Percentiles rank a stretch among this genome's conserved stretches.
These are phyloP conservation scores for Hyles lineata DNA, from an alignment of 2,888 invertebrate species.

Conservation along the genomic window DNA sequence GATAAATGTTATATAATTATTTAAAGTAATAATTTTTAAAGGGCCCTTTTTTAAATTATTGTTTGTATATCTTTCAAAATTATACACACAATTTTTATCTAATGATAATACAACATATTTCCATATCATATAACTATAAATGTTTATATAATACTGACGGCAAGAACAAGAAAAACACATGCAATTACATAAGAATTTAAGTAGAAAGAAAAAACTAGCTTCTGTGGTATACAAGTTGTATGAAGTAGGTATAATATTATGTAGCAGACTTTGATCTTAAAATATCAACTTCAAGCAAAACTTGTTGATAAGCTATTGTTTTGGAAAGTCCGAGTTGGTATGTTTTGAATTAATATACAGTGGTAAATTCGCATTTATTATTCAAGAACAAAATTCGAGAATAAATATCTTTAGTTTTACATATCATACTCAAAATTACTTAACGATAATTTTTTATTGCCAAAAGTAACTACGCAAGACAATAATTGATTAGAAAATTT, in stretches of 20 bases:
- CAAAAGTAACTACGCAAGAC: too few species aligned
- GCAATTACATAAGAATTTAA: background rate
- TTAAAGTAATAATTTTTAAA: background rate
- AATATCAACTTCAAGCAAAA: background rate
- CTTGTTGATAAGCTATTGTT: slow-evolving; percentile 6
- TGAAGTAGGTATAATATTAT: background rate
- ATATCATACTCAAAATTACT: background rate
- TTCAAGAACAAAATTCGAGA: background rate
- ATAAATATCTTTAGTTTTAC: background rate
- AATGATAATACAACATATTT: too few species aligned
- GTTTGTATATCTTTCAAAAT: too few species aligned
- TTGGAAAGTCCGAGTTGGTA: background rate
- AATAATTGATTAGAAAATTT: too few species aligned
- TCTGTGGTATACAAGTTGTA: too few species aligned
- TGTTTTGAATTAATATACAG: background rate
- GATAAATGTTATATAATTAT: too few species aligned
- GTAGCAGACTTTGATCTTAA: slow-evolving; percentile 5
- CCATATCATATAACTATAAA: too few species aligned
- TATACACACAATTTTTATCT: too few species aligned
- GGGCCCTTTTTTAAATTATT: background rate
- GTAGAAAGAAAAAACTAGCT: too few species aligned
- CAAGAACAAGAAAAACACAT: background rate
- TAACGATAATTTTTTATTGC: too few species aligned
- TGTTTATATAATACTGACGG: too few species aligned
- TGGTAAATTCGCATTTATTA: background rate